Evolutionary conservation across 2,113 vertebrate species (phyloP).

Genomic region (Ptilonorhynchus violaceus): DNA sequence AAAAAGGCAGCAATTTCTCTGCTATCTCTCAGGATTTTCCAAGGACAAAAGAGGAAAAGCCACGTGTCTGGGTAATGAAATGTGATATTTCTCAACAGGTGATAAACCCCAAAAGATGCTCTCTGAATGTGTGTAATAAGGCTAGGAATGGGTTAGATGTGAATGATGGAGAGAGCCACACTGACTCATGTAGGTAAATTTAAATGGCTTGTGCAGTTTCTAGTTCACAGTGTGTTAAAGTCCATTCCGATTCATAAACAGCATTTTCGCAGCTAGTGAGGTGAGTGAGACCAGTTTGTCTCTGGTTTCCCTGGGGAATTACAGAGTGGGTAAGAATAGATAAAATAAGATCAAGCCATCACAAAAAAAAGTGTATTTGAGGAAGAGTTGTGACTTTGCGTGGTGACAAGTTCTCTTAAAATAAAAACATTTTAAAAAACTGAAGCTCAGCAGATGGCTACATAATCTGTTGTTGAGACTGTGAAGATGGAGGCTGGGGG

Average conservation of each 20-base stretch:
- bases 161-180: background rate
- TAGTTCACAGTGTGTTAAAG: background rate
- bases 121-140: background rate
- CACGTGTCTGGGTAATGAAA: background rate
- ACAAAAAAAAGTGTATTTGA: background rate
- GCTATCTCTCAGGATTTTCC: background rate
- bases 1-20: background rate
- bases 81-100: background rate
- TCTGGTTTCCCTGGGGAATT: background rate
- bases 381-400: background rate
- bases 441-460: background rate
- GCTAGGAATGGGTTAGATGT: background rate
- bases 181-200: background rate
- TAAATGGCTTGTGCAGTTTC: background rate
- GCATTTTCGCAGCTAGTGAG: background rate
- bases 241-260: background rate
- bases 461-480: slow-evolving; percentile 3
- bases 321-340: background rate
- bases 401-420: background rate
- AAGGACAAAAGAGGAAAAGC: background rate
- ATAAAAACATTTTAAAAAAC: background rate
- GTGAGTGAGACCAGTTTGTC: background rate
- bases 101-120: background rate
- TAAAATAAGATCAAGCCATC: background rate
- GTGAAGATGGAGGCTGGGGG: background rate